Base-by-base conservation (phyloP, 2,113 vertebrate species). In the Triplophysa dalaica region DNA sequence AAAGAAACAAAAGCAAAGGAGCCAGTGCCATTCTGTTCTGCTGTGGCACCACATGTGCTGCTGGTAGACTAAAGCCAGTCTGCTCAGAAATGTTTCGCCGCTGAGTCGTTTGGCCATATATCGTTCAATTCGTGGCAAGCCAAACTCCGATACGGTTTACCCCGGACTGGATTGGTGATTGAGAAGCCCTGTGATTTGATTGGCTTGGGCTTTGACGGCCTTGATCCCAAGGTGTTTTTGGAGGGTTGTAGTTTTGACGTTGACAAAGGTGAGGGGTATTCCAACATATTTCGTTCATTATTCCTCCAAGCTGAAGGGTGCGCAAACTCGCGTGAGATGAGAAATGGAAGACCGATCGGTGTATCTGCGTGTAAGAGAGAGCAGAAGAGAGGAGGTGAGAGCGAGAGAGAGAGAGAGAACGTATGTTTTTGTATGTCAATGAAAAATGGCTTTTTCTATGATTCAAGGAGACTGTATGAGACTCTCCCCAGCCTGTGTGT, bases 11-110 rank as follows among this genome's bases (percentile, higher is more conserved):
- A 52, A 70, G 72, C 17, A 68, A 78, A 87, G 86, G 75, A 68
- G 70, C 75, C 63, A 66, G 75, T 84, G 83, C 83, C 83, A 84
- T 24, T 29, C 65, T 74, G 65, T 48, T 82, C 29, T 77, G 80
- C 74, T 70, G 80, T 77, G 80, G 74, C 69, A 70, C 83, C 83
- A 84, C 75, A 81, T 84, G 83, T 82, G 74, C 48, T 65, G 62
- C 66, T 81, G 75, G 79, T 77, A 79, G 83, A 75, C 52, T 74
- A 7, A 22, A 60, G 41, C 56, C 76, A 41, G 64, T 74, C 63
- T 24, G 63, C 48, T 78, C 75, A 75, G 74, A 70, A 80, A 69
- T 45, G 61, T 33, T 21, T 62, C 45, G 67, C 75, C 56, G 56
- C 70, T 54, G 58, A 38, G 2, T 43, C 19, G 68, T 54, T 73